Evolutionary conservation across 2,888 invertebrate species (phyloP).

Genomic region (Parochlus steinenii): DNA sequence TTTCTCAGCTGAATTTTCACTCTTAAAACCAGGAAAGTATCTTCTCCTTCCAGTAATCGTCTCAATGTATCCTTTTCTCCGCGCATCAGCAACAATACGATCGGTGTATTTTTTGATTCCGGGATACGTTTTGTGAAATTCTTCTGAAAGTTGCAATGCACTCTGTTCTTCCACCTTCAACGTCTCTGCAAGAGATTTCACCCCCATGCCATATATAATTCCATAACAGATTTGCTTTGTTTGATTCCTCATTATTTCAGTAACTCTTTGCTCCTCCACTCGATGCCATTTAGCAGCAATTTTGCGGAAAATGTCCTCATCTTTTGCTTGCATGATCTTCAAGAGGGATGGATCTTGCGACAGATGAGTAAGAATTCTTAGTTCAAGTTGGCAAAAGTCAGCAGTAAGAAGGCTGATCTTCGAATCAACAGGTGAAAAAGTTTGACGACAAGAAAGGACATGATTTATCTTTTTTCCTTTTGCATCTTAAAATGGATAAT

Average conservation of each 20-base stretch:
- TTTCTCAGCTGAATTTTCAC: slow-evolving; percentile 37
- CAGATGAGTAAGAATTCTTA: slow-evolving; percentile 83
- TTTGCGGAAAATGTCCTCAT: slow-evolving; percentile 64
- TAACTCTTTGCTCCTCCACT: slow-evolving; percentile 46
- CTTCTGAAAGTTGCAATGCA: slow-evolving; percentile 60
- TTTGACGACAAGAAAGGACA: too few species aligned
- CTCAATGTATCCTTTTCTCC: slow-evolving; percentile 58
- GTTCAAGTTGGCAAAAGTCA: slow-evolving; percentile 92
- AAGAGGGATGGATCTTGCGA: slow-evolving; percentile 57
- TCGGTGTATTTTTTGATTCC: slow-evolving; percentile 34
- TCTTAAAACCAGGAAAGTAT: slow-evolving; percentile 57
- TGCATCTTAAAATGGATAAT: neutral
- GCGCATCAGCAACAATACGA: slow-evolving; percentile 43
- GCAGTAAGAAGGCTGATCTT: slow-evolving; percentile 62
- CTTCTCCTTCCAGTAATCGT: slow-evolving; percentile 68
- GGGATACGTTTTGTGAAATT: slow-evolving; percentile 63
- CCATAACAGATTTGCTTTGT: slow-evolving; percentile 92
- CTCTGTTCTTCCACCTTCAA: slow-evolving; percentile 62
- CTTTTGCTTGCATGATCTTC: slow-evolving; percentile 41
- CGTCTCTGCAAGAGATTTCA: slow-evolving; percentile 59
- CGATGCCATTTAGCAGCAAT: slow-evolving; percentile 78
- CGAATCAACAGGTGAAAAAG: too few species aligned
- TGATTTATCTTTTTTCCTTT: neutral
- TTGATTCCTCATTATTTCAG: slow-evolving; percentile 60
- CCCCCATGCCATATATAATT: slow-evolving; percentile 94